These are phyloP conservation scores for Notamacropus eugenii DNA, from an alignment of 2,797 vertebrate genomes.

Conservation along the genomic window DNA sequence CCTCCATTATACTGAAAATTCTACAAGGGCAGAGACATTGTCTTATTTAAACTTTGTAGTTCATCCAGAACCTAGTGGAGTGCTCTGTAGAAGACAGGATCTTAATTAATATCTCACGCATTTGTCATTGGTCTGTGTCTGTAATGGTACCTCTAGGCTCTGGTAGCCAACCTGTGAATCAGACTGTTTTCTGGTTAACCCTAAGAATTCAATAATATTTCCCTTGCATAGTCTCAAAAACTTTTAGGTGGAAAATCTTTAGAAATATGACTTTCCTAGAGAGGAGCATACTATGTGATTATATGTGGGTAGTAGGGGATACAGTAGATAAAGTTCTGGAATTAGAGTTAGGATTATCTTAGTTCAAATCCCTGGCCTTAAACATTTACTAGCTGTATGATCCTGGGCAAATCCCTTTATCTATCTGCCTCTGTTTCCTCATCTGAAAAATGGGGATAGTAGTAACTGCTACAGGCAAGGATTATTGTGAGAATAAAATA, in stretches of 20 bases:
- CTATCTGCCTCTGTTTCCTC: background rate
- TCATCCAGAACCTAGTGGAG: background rate
- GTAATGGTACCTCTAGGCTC: background rate
- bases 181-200: background rate
- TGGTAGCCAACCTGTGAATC: background rate
- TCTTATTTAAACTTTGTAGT: background rate
- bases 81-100: background rate
- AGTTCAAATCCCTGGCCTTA: background rate
- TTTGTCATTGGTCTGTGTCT: background rate
- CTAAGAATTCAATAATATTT: background rate
- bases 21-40: background rate
- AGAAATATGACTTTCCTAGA: background rate
- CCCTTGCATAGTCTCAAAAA: background rate
- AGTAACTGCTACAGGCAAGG: background rate
- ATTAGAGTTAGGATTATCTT: background rate
- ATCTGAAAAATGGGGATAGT: background rate
- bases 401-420: background rate
- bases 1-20: background rate
- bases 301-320: background rate
- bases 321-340: background rate
- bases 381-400: background rate
- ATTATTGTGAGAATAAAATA: background rate
- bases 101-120: background rate
- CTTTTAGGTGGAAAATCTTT: background rate
- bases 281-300: background rate